A percentile compares a stretch with the other conserved stretches of the same genome.
Conservation (phyloP, 2,797 vertebrate genomes). For the Avahi laniger region DNA sequence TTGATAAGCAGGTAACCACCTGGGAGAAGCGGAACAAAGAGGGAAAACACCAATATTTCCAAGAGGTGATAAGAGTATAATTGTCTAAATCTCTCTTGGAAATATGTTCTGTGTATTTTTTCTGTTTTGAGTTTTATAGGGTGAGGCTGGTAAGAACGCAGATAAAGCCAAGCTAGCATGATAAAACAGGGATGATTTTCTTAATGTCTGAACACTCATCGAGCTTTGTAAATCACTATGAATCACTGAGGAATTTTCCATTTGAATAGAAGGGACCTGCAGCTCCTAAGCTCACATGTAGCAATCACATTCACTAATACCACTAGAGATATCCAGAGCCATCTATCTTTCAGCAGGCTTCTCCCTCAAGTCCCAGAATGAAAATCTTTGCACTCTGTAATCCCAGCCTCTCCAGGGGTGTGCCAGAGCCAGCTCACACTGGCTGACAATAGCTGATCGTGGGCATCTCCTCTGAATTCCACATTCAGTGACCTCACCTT, state of each 20-base stretch:
- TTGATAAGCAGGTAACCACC: background rate
- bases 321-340: rapidly evolving
- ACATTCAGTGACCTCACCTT: background rate
- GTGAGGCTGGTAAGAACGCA: background rate
- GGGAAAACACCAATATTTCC: conserved; percentile 7
- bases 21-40: background rate
- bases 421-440: no score
- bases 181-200: background rate
- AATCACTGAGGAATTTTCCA: background rate
- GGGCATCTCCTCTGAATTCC: background rate
- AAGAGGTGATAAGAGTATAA: background rate
- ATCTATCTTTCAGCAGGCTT: background rate
- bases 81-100: conserved; percentile 9
- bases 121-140: background rate
- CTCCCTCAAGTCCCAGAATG: background rate
- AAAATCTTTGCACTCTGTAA: background rate
- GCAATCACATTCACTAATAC: background rate
- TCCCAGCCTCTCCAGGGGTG: background rate
- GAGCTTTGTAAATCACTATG: background rate
- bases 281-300: background rate
- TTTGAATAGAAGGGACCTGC: background rate
- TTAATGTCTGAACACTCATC: background rate
- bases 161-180: background rate
- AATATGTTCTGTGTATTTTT: background rate
- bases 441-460: background rate